Percentiles rank a stretch among this genome's conserved stretches.
phyloP scores from a whole-genome alignment of 2,888 invertebrate genomes.

The Diaprepes abbreviatus region DNA sequence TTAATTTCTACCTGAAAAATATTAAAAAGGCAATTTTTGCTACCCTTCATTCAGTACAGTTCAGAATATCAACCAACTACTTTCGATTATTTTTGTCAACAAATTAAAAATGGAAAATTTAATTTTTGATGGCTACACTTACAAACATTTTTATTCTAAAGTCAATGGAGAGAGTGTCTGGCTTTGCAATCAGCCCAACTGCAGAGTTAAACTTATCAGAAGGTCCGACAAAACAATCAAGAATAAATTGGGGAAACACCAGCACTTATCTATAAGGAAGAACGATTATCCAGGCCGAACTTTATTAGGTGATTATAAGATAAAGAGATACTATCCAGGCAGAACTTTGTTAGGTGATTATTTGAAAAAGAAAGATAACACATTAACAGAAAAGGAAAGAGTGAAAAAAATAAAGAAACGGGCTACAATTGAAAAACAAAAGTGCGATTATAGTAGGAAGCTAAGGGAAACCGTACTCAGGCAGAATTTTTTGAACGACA shows the following conservation, averaged over 20 bases:
- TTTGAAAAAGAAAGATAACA: background rate
- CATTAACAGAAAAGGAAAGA: conserved; percentile 14
- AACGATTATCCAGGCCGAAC: background rate
- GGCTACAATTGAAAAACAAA: conserved; percentile 10
- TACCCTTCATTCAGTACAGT: too few species aligned
- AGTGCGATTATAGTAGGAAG: conserved; percentile 20
- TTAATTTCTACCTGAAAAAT: too few species aligned
- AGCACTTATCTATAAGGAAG: background rate
- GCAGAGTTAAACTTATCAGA: conserved; percentile 23
- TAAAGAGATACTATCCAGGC: conserved; percentile 1
- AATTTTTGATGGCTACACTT: conserved; percentile 10
- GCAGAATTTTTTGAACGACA: conserved; percentile 11
- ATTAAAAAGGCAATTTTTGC: too few species aligned
- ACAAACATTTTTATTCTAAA: conserved; percentile 9
- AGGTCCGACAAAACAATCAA: background rate
- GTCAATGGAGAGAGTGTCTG: conserved; percentile 11
- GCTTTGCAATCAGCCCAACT: conserved; percentile 1
- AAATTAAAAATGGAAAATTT: background rate
- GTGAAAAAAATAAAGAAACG: conserved; percentile 12
- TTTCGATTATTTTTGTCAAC: too few species aligned
- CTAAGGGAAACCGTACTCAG: conserved; percentile 28
- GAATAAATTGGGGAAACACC: conserved; percentile 25
- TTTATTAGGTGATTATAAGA: conserved; percentile 6
- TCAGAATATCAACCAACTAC: too few species aligned
- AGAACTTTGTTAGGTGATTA: conserved; percentile 7